Conservation (phyloP, 2,797 vertebrate species). For the Yasuhikotakia modesta region DNA sequence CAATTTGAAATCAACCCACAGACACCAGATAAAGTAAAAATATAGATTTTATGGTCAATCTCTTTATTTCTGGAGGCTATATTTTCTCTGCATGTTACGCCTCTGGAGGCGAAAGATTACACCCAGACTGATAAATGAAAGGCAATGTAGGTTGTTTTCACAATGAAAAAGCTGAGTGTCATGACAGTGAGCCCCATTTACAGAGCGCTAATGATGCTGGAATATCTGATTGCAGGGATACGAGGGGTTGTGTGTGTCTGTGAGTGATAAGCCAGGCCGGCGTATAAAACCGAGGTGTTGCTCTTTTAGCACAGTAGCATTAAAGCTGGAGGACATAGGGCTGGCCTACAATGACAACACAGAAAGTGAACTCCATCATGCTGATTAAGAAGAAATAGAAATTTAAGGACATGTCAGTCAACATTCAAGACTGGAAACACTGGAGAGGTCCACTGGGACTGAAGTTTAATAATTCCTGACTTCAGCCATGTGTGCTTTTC, state of each 20-base stretch:
- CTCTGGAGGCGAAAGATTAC: conserved; percentile 54
- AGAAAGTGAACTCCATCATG: conserved; percentile 61
- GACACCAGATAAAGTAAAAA: not conserved
- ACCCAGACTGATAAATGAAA: conserved; percentile 58
- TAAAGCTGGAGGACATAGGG: conserved; percentile 64
- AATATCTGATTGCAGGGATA: conserved; percentile 76
- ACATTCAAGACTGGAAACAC: conserved; percentile 28
- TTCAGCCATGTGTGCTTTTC: conserved; percentile 39
- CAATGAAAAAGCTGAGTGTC: conserved; percentile 62
- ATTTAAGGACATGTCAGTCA: conserved; percentile 39
- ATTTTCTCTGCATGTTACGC: conserved; percentile 42
- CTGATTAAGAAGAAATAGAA: conserved; percentile 58
- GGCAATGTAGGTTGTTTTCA: conserved; percentile 55
- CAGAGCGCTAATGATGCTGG: conserved; percentile 69
- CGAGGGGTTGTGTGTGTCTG: conserved; percentile 70
- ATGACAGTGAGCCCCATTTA: conserved; percentile 63
- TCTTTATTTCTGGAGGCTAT: conserved; percentile 15
- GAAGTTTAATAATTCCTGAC: conserved; percentile 39
- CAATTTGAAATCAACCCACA: conserved; percentile 13
- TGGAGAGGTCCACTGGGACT: conserved; percentile 32
- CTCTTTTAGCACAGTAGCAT: conserved; percentile 58
- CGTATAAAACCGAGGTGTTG: conserved; percentile 43
- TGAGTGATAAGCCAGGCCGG: conserved; percentile 71
- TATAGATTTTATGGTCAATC: conserved; percentile 20
- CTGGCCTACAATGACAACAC: conserved; percentile 57